Evolutionary conservation across 2,888 invertebrate genomes (phyloP).

Genomic region (Pherbina coryleti): DNA sequence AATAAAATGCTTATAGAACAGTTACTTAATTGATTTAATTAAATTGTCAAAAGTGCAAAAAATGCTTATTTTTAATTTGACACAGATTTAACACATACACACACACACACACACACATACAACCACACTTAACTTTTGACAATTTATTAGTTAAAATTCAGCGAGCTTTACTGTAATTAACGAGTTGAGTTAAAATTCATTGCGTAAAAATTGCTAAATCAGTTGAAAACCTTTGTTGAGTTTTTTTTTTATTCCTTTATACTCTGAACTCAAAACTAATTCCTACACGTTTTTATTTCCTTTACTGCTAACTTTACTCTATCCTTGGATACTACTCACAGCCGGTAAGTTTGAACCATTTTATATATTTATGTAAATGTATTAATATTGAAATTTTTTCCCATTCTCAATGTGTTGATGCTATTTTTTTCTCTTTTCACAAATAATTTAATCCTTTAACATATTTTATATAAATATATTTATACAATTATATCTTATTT

Average conservation of each 20-base stretch:
- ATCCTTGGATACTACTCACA: conserved; percentile 4
- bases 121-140: neutral
- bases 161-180: neutral
- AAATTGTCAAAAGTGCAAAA: neutral
- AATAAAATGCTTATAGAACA: conserved; percentile 5
- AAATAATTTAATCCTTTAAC: neutral
- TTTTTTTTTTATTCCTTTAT: neutral
- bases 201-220: conserved; percentile 22
- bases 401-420: neutral
- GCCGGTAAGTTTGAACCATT: conserved; percentile 35
- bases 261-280: conserved; percentile 3
- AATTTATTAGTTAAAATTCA: neutral
- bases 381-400: neutral
- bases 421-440: neutral
- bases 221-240: neutral
- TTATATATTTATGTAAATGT: neutral
- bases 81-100: too few relatives aligned
- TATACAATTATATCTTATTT: conserved; percentile 10
- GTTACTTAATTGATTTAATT: neutral
- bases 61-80: too few relatives aligned
- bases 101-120: too few relatives aligned
- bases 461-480: neutral
- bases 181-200: conserved; percentile 13
- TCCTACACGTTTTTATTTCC: conserved; percentile 18
- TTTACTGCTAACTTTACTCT: conserved; percentile 14